Base-by-base conservation (phyloP, 2,797 vertebrate species). In the Meda fulgida region DNA sequence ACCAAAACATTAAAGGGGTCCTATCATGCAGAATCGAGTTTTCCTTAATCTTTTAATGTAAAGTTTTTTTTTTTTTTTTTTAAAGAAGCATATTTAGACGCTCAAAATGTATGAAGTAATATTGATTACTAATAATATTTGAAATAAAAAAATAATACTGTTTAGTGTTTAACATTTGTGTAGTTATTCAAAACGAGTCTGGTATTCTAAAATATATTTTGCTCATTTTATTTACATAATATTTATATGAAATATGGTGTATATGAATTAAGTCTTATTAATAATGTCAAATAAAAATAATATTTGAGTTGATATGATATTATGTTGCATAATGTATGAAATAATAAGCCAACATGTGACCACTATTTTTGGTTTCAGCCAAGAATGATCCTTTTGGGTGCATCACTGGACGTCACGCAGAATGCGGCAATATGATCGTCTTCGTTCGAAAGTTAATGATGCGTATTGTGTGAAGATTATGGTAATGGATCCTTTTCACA, bases 1-100 rank as follows among this genome's bases (percentile, higher is more conserved):
- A 65, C 5, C 29, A 75, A 73, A 48, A 65, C 7, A 82, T 63
- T 82, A 46, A 73, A 82, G 8, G n/a, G 53, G 11, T 60, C 18
- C 60, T 46, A 43, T 71, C 36, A 36, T 11, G 34, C 23, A 18
- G 53, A 40, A 53, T 76, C 31, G 34, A 58, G 13, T 3, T 60
- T 60, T 67, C 16, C n/a, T 26, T 60, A 4, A 77, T 77, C 51
- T 40, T 60, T 78, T 38, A 7, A 40, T 23, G 14, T 58, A 21
- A 13, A 58, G 10, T 13, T 40, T 40, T 40, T 40, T 29, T 2
- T 3, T 43, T 5, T 0, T 14, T 46, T 46, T 46, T 46, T 46
- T 14, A 26, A 81, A 51, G 70, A 38, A 51, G 31, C 10, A 31
- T 13, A 67, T 55, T 81, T 58, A 55, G 26, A 29, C 5, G 60